Conservation (phyloP, 2,797 vertebrate species). For the Vespertilio murinus region DNA sequence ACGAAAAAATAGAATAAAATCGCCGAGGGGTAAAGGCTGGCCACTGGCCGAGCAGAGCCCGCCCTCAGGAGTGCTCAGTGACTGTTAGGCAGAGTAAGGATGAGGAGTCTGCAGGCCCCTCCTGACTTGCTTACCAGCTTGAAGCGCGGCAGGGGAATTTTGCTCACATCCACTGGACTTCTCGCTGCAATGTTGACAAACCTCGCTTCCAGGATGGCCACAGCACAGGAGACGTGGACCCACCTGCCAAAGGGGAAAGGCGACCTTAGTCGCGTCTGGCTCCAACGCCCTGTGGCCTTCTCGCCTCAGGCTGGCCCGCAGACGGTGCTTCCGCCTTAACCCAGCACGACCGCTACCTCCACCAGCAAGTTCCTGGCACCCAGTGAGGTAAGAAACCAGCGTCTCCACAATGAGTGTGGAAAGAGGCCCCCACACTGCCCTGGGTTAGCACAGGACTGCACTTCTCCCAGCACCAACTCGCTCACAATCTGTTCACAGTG, state of each 20-base stretch:
- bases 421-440: background rate
- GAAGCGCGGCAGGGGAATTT: constrained; percentile 94
- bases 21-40: background rate
- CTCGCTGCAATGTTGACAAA: constrained; percentile 96
- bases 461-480: background rate
- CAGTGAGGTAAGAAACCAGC: background rate
- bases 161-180: constrained; percentile 94
- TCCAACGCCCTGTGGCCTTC: background rate
- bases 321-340: background rate
- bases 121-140: constrained; percentile 89
- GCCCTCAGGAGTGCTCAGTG: background rate
- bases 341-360: background rate
- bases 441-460: background rate
- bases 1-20: too few species aligned
- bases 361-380: background rate
- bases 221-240: constrained; percentile 98
- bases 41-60: background rate
- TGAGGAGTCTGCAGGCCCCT: background rate
- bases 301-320: background rate
- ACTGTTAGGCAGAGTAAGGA: background rate
- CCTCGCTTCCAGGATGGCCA: constrained; percentile 95
- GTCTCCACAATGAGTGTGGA: background rate
- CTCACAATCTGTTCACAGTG: background rate
- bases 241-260: constrained; percentile 86
- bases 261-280: background rate